Evolutionary conservation across 2,888 invertebrate species (phyloP).

Genomic region (Drosophila histrio): DNA sequence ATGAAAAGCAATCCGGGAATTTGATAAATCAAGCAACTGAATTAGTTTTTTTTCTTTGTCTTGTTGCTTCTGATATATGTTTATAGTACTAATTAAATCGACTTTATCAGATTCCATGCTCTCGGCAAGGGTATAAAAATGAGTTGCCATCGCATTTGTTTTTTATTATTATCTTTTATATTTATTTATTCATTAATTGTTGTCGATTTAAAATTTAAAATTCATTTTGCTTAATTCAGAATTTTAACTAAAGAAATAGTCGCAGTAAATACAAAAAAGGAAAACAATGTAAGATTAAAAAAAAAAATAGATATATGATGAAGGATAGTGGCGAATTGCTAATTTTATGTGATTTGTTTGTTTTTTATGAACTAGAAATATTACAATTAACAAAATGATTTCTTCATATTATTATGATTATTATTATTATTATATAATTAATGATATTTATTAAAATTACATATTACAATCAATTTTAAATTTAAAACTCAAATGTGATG

Average conservation of each 20-base stretch:
- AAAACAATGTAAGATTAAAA: constrained; percentile 27
- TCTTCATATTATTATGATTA: constrained; percentile 20
- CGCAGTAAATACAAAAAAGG: constrained; percentile 54
- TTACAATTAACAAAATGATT: constrained; percentile 58
- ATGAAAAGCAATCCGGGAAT: not conserved
- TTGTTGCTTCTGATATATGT: not conserved
- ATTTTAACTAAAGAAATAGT: constrained; percentile 62
- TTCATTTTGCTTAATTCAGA: constrained; percentile 61
- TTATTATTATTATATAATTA: constrained; percentile 10
- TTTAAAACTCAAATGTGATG: constrained; percentile 45
- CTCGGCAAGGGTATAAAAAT: constrained; percentile 18
- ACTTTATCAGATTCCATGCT: not conserved
- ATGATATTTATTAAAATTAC: constrained; percentile 38
- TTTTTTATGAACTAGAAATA: constrained; percentile 49
- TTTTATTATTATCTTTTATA: constrained; percentile 33
- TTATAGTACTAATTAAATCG: no score
- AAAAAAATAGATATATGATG: constrained; percentile 25
- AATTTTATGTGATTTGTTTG: constrained; percentile 25
- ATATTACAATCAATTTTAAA: constrained; percentile 41
- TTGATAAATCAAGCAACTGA: no score
- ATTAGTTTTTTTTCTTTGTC: not conserved
- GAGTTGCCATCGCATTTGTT: constrained; percentile 36
- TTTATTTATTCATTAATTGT: constrained; percentile 58
- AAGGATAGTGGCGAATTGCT: constrained; percentile 9
- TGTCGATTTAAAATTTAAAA: constrained; percentile 29